These are phyloP conservation scores for Phrynocephalus forsythii DNA, from an alignment of 2,797 vertebrate genomes.

Conservation along the genomic window DNA sequence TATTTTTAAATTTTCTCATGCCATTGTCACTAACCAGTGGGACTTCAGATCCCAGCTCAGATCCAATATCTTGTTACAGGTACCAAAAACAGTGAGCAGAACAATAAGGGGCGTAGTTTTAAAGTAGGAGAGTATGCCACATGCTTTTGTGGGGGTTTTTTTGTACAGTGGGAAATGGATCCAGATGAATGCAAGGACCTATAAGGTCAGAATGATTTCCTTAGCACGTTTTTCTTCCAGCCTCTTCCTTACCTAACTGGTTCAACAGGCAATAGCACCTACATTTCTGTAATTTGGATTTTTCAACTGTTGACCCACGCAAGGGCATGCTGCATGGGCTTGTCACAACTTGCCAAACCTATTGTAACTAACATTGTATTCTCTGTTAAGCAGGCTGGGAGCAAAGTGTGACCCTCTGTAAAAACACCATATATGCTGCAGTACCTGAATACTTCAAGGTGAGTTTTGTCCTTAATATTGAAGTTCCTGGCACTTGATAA, in stretches of 20 bases:
- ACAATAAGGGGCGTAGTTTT: too few relatives aligned
- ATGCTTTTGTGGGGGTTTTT: background rate
- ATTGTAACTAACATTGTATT: background rate
- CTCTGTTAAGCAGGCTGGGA: background rate
- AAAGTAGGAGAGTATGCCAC: background rate
- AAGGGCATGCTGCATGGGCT: background rate
- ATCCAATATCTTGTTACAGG: background rate
- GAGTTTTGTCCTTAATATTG: rapidly evolving
- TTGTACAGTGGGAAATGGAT: background rate
- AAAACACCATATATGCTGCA: slow-evolving; percentile 19
- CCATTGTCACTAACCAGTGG: too few relatives aligned
- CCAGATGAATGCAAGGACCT: background rate
- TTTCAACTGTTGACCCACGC: background rate
- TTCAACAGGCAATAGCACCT: background rate
- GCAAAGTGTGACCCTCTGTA: background rate
- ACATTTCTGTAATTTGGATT: background rate
- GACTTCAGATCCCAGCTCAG: too few relatives aligned
- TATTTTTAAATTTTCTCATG: too few relatives aligned
- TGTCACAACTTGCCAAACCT: background rate
- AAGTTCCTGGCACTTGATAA: rapidly evolving
- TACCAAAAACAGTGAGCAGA: too few relatives aligned
- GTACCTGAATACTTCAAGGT: slow-evolving; percentile 9
- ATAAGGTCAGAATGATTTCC: background rate
- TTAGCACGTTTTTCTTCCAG: background rate
- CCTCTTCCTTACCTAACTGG: background rate